Conservation (phyloP, 2,797 vertebrate species). For the Masticophis lateralis region DNA sequence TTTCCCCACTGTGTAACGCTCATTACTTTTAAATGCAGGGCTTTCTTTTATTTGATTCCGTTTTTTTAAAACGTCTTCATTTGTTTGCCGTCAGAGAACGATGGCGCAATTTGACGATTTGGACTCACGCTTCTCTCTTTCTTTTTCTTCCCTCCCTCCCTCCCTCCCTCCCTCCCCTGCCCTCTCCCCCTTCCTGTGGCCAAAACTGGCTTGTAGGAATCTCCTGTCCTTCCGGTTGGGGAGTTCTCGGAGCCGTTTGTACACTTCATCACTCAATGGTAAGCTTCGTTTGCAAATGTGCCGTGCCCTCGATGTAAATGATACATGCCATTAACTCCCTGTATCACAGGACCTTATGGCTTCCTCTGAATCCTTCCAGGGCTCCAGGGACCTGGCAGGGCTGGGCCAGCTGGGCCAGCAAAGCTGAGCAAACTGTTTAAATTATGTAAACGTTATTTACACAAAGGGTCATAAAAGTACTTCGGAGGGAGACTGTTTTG, state of each 20-base stretch:
- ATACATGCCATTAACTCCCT: slow-evolving; percentile 72
- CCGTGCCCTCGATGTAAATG: slow-evolving; percentile 70
- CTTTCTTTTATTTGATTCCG: slow-evolving; percentile 49
- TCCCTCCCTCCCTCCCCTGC: not conserved
- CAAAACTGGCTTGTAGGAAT: slow-evolving; percentile 79
- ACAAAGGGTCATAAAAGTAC: slow-evolving; percentile 74
- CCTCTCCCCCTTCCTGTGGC: not conserved
- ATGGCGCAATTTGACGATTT: slow-evolving; percentile 56
- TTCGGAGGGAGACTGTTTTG: slow-evolving; percentile 35
- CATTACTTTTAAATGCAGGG: slow-evolving; percentile 67
- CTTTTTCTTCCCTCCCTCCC: slow-evolving; percentile 1
- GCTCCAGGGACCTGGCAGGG: slow-evolving; percentile 70
- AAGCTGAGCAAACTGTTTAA: slow-evolving; percentile 80
- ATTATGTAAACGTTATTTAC: slow-evolving; percentile 86
- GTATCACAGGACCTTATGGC: slow-evolving; percentile 68
- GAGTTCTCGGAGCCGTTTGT: slow-evolving; percentile 96
- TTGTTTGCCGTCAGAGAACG: not conserved
- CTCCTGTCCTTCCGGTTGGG: slow-evolving; percentile 89
- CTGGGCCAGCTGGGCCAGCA: slow-evolving; percentile 79
- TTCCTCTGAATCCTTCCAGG: slow-evolving; percentile 67
- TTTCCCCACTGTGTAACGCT: slow-evolving; percentile 68
- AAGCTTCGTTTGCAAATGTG: slow-evolving; percentile 73
- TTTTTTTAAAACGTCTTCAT: slow-evolving; percentile 5
- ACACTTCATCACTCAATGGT: slow-evolving; percentile 99
- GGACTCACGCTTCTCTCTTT: slow-evolving; percentile 62